These are phyloP conservation scores for Sebastes cheni DNA, from an alignment of 2,797 vertebrate species.

Conservation along the genomic window DNA sequence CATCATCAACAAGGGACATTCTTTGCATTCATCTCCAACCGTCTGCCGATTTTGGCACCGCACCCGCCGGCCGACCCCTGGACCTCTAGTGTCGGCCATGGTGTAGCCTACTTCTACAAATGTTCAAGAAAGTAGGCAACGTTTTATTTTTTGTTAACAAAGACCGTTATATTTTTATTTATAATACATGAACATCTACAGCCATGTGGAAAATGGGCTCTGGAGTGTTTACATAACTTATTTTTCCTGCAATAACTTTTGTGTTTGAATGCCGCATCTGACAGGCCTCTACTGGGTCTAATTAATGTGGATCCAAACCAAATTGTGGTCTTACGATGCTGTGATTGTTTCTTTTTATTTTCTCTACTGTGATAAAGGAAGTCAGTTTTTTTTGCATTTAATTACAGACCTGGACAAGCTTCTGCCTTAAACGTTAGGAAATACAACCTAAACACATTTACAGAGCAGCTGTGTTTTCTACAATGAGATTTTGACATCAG, in stretches of 20 bases:
- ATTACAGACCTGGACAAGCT: constrained; percentile 51
- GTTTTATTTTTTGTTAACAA: not conserved
- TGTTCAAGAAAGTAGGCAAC: not conserved
- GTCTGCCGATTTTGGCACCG: not conserved
- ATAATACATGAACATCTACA: constrained; percentile 35
- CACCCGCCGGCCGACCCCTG: not conserved
- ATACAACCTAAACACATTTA: constrained; percentile 32
- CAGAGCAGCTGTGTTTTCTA: constrained; percentile 53
- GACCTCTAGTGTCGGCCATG: not conserved
- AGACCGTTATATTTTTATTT: constrained; percentile 26
- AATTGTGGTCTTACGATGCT: constrained; percentile 58
- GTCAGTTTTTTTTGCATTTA: constrained; percentile 28
- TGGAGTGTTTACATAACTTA: constrained; percentile 71
- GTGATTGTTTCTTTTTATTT: constrained; percentile 46
- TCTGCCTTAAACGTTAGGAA: constrained; percentile 69
- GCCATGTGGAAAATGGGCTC: constrained; percentile 20
- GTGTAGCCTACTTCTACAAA: not conserved
- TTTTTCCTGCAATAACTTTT: constrained; percentile 68
- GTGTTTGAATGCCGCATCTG: constrained; percentile 39
- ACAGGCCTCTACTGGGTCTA: constrained; percentile 40
- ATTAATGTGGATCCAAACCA: constrained; percentile 52
- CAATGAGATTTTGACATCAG: constrained; percentile 43
- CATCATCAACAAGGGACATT: not conserved
- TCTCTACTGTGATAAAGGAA: not conserved
- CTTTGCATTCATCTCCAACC: not conserved